phyloP scores from a whole-genome alignment of 2,888 invertebrate genomes.

The Nephrotoma appendiculata region DNA sequence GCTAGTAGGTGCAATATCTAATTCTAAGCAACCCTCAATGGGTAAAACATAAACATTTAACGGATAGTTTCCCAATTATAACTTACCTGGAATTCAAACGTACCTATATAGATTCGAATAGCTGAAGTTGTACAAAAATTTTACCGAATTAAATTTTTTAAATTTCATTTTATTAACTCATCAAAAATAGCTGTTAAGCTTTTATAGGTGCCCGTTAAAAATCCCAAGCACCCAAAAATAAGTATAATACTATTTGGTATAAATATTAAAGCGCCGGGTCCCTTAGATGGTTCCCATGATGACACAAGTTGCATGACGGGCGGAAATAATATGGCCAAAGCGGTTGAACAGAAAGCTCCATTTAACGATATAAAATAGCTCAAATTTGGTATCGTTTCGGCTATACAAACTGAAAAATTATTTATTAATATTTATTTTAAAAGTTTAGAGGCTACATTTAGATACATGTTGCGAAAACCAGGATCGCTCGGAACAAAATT shows the following conservation, averaged over 20 bases:
- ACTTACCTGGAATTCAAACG: too few relatives aligned
- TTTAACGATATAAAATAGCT: constrained; percentile 81
- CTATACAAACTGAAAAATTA: constrained; percentile 55
- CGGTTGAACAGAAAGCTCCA: constrained; percentile 79
- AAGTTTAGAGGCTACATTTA: background rate
- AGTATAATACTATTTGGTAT: constrained; percentile 49
- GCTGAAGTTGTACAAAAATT: too few relatives aligned
- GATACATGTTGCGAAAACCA: constrained; percentile 70
- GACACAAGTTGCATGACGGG: constrained; percentile 71
- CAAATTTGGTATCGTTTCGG: constrained; percentile 73
- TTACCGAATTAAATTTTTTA: too few relatives aligned
- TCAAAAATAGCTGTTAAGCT: constrained; percentile 46
- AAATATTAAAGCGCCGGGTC: constrained; percentile 33
- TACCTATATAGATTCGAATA: too few relatives aligned
- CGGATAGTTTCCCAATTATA: too few relatives aligned
- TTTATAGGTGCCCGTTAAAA: constrained; percentile 59
- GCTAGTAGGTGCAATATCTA: too few relatives aligned
- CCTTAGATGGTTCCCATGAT: constrained; percentile 42
- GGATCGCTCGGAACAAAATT: constrained; percentile 48
- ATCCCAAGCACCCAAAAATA: constrained; percentile 52
- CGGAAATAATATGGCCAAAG: constrained; percentile 76
- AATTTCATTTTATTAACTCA: background rate
- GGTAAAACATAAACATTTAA: too few relatives aligned
- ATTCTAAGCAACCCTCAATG: too few relatives aligned
- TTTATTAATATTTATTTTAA: too few relatives aligned